These are phyloP conservation scores for Seladonia tumulorum DNA, from an alignment of 2,888 invertebrate genomes.

Conservation along the genomic window DNA sequence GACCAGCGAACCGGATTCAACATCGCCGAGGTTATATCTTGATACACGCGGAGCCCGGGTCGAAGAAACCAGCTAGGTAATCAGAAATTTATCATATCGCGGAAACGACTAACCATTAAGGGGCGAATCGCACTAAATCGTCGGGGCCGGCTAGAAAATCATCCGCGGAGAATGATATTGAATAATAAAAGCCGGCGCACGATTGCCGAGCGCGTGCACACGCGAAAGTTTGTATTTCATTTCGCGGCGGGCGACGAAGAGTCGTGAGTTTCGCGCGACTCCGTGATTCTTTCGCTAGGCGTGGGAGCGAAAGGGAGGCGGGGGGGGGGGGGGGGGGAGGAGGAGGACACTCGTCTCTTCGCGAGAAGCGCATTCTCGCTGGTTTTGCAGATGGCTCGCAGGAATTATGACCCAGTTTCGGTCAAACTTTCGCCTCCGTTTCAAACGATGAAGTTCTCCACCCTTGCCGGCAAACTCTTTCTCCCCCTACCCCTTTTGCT, in stretches of 20 bases:
- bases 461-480: conserved; percentile 30
- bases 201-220: background rate
- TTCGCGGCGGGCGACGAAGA: conserved; percentile 52
- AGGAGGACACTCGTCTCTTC: conserved; percentile 35
- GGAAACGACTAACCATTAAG: background rate
- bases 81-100: conserved; percentile 30
- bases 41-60: conserved; percentile 59
- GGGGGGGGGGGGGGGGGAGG: too few species aligned
- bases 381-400: conserved; percentile 65
- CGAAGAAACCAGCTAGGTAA: conserved; percentile 43
- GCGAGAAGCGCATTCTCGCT: conserved; percentile 60
- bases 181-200: conserved; percentile 29
- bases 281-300: conserved; percentile 46
- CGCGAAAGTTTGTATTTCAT: conserved; percentile 1
- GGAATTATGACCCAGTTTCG: conserved; percentile 72
- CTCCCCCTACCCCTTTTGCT: conserved; percentile 27
- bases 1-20: conserved; percentile 80
- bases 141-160: background rate
- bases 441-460: conserved; percentile 71
- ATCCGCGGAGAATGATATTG: background rate
- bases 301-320: background rate
- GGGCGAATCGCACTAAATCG: background rate
- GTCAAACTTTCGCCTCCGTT: conserved; percentile 68
- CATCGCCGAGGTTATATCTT: conserved; percentile 81
- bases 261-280: conserved; percentile 58